Conservation (phyloP, 2,888 invertebrate genomes). For the Hirtodrosophila duncani region DNA sequence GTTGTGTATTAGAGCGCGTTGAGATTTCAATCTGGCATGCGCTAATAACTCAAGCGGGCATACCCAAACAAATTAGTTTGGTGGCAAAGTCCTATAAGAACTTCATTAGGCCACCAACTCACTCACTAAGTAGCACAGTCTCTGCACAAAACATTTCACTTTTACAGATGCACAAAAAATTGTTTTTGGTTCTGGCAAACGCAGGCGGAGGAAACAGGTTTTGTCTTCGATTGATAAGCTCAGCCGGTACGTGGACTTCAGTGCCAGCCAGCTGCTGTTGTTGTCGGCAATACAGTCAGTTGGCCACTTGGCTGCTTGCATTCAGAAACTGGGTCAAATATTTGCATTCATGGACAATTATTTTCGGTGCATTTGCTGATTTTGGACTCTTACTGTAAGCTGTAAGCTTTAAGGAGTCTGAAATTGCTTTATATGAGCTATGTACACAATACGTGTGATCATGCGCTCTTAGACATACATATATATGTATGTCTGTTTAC, state of each 20-base stretch:
- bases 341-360: constrained; percentile 30
- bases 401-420: too few species aligned
- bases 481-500: neutral
- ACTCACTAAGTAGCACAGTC: constrained; percentile 1
- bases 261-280: constrained; percentile 30
- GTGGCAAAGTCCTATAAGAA: constrained; percentile 28
- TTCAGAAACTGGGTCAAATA: constrained; percentile 51
- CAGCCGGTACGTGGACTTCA: constrained; percentile 11
- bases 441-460: neutral
- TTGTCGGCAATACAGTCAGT: constrained; percentile 15
- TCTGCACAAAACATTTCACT: constrained; percentile 56
- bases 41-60: constrained; percentile 57
- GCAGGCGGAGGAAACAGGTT: constrained; percentile 48
- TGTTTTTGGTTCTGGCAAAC: constrained; percentile 16
- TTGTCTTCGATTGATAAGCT: constrained; percentile 29
- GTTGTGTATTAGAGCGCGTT: constrained; percentile 53
- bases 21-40: constrained; percentile 63
- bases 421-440: neutral
- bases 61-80: constrained; percentile 16
- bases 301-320: constrained; percentile 11
- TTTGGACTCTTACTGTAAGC: constrained; percentile 17
- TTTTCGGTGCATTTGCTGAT: constrained; percentile 2
- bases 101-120: constrained; percentile 16
- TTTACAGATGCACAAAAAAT: constrained; percentile 41
- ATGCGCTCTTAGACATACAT: constrained; percentile 1